Evolutionary conservation across 2,888 invertebrate genomes (phyloP).

Genomic region (Taphrorychus bicolor): DNA sequence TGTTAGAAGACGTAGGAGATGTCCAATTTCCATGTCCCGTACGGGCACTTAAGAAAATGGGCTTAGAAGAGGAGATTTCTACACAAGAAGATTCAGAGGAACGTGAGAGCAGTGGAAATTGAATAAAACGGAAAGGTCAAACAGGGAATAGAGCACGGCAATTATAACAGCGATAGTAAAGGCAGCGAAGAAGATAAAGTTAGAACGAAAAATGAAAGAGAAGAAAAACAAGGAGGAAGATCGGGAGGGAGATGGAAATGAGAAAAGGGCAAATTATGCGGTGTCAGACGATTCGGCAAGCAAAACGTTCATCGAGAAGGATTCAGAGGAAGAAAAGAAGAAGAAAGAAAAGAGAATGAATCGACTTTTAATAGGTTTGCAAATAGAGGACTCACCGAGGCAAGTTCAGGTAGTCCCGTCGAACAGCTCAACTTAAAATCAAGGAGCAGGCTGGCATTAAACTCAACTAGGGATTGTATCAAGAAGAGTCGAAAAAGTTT

Average conservation of each 20-base stretch:
- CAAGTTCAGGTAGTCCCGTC: conserved; percentile 77
- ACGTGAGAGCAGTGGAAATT: conserved; percentile 44
- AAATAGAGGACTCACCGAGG: conserved; percentile 60
- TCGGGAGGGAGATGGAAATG: not conserved
- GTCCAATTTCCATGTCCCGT: conserved; percentile 32
- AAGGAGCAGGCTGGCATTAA: conserved; percentile 75
- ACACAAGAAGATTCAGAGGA: conserved; percentile 41
- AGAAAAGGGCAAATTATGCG: not conserved
- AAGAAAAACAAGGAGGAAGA: conserved; percentile 27
- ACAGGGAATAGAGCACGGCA: conserved; percentile 60
- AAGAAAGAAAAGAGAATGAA: conserved; percentile 45
- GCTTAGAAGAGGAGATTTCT: conserved; percentile 43
- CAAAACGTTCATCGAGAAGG: conserved; percentile 42
- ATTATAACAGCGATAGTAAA: conserved; percentile 60
- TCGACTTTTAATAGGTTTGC: conserved; percentile 61
- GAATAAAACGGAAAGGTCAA: conserved; percentile 56
- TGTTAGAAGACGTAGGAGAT: too few species aligned
- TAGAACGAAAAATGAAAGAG: conserved; percentile 22
- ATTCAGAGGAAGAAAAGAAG: conserved; percentile 44
- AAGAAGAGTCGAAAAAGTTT: not conserved
- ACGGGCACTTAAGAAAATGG: conserved; percentile 38
- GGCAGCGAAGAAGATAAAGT: conserved; percentile 44
- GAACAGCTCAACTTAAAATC: conserved; percentile 88
- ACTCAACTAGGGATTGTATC: not conserved
- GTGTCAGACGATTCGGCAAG: conserved; percentile 3